Evolutionary conservation across 2,888 invertebrate genomes (phyloP), one percentile per base, ranked within the genome.

Genomic region (Spodoptera exigua): DNA sequence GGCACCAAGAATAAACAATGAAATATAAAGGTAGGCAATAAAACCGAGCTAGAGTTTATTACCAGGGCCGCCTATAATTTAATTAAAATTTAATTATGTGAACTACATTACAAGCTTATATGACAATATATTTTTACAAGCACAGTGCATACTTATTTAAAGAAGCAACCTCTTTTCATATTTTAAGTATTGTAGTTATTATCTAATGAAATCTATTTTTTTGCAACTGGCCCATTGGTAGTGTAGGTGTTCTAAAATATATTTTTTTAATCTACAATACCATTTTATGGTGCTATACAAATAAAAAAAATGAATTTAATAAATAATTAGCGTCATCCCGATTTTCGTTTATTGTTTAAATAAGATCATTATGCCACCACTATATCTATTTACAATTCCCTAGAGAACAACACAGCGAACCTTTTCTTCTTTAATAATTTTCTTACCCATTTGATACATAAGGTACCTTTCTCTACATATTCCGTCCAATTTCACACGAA

Each of bases 41-140:
- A 9, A 45, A 18, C 35, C 12, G 9, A 16, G 39, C 12, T 18
- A 7, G 4, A 16, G 35, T 27, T 13, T 39, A 61, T 9, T 43
- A 39, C 2, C 56, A 35, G 12, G 27, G 47, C 27, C 47, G 21
- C 3, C 13, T 48, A 16, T 45, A 48, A 58, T 58, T 58, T n/a
- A 66, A 48, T 46, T 41, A 13, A 35, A 61, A 35, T 48, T 48
- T 36, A 66, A 63, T 49, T 37, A 49, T 46, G 36, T 18, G 45
- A 63, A 32, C 35, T 27, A 27, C 14, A 40, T 40, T 18, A 39
- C 27, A 44, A 56, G 17, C 13, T 9, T 21, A 51, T 59, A 46
- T 34, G 21, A 67, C 18, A 51, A 58, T 34, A 63, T 41, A 46
- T 27, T 27, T 27, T 27, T 27, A 27, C 9, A n/a, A n/a, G n/a